Base-by-base conservation (phyloP, 2,797 vertebrate species). In the Champsocephalus gunnari region DNA sequence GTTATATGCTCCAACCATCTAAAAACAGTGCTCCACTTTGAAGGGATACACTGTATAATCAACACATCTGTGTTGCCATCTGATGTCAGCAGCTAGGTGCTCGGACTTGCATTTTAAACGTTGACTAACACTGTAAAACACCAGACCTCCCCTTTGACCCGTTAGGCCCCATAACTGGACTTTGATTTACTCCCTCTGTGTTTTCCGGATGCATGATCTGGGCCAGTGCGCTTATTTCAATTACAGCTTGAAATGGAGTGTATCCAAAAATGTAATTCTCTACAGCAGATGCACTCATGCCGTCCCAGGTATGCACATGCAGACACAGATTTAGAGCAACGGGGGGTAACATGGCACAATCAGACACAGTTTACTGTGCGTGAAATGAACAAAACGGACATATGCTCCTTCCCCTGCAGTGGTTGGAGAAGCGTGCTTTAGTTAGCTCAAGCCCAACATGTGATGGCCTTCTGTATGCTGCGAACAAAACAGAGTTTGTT, bases 221-320 rank as follows among this genome's bases (percentile, higher is more conserved):
- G 76, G 66, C 74, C 86, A 77, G 75, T 28, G 75, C 81, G 81
- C 82, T 90, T 82, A 81, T 80, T 79, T 89, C 79, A 80, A 87
- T 91, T 89, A 76, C 79, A 67, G 63, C 54, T 84, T 81, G 77
- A 93, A 92, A 88, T 87, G 83, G 88, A 88, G 66, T 77, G 85
- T 67, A 66, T 84, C 75, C 75, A 77, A 86, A 88, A 85, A 66
- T 73, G 44, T 53, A 68, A 84, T 77, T 84, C 65, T 72, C 51
- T 57, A 44, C 38, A 56, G 78, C 73, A 61, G 80, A 82, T 58
- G 70, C 64, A 49, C 67, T 55, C 59, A 28, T 56, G 34, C 53
- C 65, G 41, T 24, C 68, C 34, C 48, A 80, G 13, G 53, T 72
- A 21, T 71, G 69, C 73, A 71, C 34, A 51, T 68, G 53, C 67